A percentile compares a stretch with the other conserved stretches of the same genome.
phyloP scores from a whole-genome alignment of 2,797 vertebrate species.

The Periophthalmus magnuspinnatus region DNA sequence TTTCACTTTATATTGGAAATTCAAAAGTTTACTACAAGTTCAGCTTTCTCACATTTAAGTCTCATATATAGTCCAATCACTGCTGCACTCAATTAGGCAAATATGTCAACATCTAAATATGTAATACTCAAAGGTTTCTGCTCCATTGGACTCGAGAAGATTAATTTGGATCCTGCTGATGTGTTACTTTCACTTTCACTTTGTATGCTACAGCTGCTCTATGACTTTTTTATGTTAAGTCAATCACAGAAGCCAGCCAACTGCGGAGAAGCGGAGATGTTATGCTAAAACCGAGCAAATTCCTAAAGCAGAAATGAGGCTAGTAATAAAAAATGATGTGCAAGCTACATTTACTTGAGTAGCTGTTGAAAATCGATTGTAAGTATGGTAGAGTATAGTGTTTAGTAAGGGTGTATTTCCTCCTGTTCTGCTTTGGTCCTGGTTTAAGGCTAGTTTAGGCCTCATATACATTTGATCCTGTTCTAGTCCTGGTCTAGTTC shows the following conservation, averaged over 20 bases:
- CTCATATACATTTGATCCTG: no score
- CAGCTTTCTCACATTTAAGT: not conserved
- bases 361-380: not conserved
- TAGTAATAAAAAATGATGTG: constrained; percentile 12
- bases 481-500: no score
- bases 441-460: no score
- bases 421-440: not conserved
- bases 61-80: constrained; percentile 10
- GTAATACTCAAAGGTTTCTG: constrained; percentile 3
- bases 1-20: not conserved
- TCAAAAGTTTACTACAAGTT: not conserved
- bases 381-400: not conserved
- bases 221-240: constrained; percentile 10
- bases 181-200: not conserved
- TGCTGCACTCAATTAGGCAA: constrained; percentile 9
- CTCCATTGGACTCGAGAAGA: constrained; percentile 12
- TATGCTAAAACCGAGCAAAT: not conserved
- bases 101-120: constrained; percentile 7
- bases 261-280: not conserved
- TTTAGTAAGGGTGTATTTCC: no score
- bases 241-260: constrained; percentile 7
- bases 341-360: not conserved
- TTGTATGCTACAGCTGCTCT: constrained; percentile 8
- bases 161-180: constrained; percentile 7
- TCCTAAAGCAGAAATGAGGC: not conserved